Percentiles rank a stretch among this genome's conserved stretches.
Evolutionary conservation across 2,888 invertebrate species (phyloP).

Genomic region (Quadroppia sp.): DNA sequence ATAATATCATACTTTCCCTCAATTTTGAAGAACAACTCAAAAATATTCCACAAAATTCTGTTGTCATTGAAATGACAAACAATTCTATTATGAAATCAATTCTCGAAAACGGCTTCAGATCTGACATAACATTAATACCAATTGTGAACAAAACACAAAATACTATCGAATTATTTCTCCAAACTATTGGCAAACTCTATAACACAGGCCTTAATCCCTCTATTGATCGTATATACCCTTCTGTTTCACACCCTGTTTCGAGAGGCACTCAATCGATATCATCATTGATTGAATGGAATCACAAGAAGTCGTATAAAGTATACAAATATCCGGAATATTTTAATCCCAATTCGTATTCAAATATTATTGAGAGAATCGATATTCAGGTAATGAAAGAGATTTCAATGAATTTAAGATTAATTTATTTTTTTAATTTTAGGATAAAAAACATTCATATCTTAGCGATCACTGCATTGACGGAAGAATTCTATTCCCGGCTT

Average conservation of each 20-base stretch:
- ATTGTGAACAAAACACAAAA: too few relatives aligned
- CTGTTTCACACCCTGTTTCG: constrained; percentile 76
- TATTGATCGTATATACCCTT: constrained; percentile 68
- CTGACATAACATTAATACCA: constrained; percentile 75
- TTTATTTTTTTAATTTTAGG: constrained; percentile 60
- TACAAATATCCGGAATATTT: constrained; percentile 60
- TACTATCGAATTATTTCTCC: too few relatives aligned
- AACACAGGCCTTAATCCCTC: constrained; percentile 73
- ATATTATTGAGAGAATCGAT: too few relatives aligned
- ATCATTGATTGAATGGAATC: constrained; percentile 86
- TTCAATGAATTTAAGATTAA: too few relatives aligned
- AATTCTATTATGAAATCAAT: constrained; percentile 68
- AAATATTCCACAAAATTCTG: too few relatives aligned
- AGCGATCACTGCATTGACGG: constrained; percentile 63
- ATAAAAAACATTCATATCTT: constrained; percentile 54
- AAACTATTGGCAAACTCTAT: constrained; percentile 77
- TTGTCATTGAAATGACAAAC: constrained; percentile 91
- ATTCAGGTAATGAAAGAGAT: too few relatives aligned
- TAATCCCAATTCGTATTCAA: too few relatives aligned
- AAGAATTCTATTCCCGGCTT: constrained; percentile 57
- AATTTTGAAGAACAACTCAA: constrained; percentile 85
- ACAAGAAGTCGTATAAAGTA: constrained; percentile 77
- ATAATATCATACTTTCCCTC: neutral
- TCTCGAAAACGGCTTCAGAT: constrained; percentile 67
- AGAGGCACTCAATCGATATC: constrained; percentile 85